Evolutionary conservation across 2,113 vertebrate genomes (phyloP), one percentile per base, ranked within the genome.

Genomic region (Bothrops jararaca): DNA sequence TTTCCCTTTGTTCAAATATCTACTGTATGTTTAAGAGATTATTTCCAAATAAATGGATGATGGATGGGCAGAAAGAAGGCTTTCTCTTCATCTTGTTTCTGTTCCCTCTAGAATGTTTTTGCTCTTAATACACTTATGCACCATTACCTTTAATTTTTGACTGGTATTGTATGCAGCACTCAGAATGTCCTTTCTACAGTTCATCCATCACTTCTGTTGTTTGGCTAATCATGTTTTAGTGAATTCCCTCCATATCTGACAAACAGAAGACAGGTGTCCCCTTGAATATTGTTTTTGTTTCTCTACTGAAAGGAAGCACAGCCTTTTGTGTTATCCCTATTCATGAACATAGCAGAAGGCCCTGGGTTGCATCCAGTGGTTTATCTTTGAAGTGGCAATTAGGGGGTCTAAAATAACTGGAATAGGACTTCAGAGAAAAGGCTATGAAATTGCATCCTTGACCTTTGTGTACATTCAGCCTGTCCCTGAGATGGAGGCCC

Each of bases 381-480:
- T 80, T 87, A 34, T 96, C 85, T 90, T 34, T 93, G 23, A 93
- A 93, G 86, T 92, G 86, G 52, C 80, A 92, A 92, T 94, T 89
- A 94, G 9, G 90, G 94, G 89, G 86, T 23, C 54, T 94, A 93
- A 64, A 95, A 91, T 91, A 58, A 89, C 48, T 80, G 80, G 86
- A 93, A 29, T 94, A 56, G 52, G 20, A 42, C 89, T 57, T 94
- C 86, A 93, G 91, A 92, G 74, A 52, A 45, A 85, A 85, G 45
- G 74, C 85, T 95, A 64, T 90, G 29, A 90, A 94, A 95, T 94
- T 91, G 48, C 64, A 93, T 91, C 95, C 95, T 92, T 94, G 93
- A 95, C 93, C 95, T 96, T 85, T 24, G 6, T n/a, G 39, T 34
- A 58, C 48, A 85, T 85, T 45, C 92, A 89, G 53, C 13, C 56